Evolutionary conservation across 2,888 invertebrate species (phyloP).

Genomic region (Stratiomys singularior): DNA sequence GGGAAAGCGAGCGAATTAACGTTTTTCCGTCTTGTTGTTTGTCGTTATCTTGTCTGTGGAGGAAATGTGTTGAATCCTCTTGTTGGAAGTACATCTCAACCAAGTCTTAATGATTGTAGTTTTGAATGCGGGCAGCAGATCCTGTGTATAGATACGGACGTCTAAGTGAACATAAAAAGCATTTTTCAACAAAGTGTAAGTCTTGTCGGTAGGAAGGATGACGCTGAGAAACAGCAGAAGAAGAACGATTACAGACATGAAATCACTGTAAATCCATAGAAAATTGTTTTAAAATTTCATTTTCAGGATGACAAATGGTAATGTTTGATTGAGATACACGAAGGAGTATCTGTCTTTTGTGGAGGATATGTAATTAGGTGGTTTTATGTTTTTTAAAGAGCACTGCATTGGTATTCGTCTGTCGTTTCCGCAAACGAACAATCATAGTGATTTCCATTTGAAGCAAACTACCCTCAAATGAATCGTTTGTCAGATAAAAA

Average conservation of each 20-base stretch:
- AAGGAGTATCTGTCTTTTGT: not conserved
- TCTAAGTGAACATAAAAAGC: not conserved
- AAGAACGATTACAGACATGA: not conserved
- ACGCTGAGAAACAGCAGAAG: not conserved
- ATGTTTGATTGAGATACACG: conserved; percentile 2
- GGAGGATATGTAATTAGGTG: no score
- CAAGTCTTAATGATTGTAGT: not conserved
- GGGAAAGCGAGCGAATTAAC: not conserved
- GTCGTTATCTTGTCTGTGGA: not conserved
- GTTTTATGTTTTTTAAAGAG: no score
- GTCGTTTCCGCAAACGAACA: no score
- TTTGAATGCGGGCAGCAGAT: not conserved
- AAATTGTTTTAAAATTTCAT: conserved; percentile 24
- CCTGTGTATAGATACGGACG: not conserved
- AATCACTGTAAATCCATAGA: not conserved
- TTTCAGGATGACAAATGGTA: conserved; percentile 14
- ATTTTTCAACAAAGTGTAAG: not conserved
- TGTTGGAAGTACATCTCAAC: not conserved
- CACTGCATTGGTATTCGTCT: no score
- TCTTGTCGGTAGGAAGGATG: not conserved
- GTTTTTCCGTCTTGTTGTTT: not conserved
- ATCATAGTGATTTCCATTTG: no score
- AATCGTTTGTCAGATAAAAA: no score
- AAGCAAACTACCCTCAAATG: no score
- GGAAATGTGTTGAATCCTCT: not conserved